These are phyloP conservation scores for Philaethria dido DNA, from an alignment of 2,888 invertebrate genomes.

Conservation along the genomic window DNA sequence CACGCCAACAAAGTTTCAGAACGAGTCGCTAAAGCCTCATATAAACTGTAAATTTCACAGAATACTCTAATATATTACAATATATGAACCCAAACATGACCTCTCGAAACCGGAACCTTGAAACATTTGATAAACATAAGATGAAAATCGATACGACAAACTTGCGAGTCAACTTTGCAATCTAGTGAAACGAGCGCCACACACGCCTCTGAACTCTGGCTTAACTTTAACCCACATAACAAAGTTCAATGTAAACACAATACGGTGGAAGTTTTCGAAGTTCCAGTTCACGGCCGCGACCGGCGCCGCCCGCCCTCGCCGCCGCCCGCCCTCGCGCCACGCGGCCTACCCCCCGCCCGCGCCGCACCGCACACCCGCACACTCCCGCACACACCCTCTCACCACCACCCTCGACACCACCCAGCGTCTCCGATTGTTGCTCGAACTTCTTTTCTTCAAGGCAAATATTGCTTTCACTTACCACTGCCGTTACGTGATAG, in stretches of 20 bases:
- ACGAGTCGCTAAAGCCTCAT: neutral
- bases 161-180: slow-evolving; percentile 79
- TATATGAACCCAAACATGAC: slow-evolving; percentile 43
- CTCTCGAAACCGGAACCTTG: slow-evolving; percentile 63
- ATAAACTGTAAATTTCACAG: slow-evolving; percentile 8
- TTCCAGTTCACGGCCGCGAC: slow-evolving; percentile 81
- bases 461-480: slow-evolving; percentile 34
- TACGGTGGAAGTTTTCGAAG: slow-evolving; percentile 80
- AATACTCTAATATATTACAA: slow-evolving; percentile 1
- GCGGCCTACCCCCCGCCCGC: slow-evolving; percentile 36
- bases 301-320: slow-evolving; percentile 50
- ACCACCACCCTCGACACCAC: slow-evolving; percentile 32
- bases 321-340: slow-evolving; percentile 32
- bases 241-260: slow-evolving; percentile 84
- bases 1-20: neutral
- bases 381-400: slow-evolving; percentile 12
- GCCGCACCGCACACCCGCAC: slow-evolving; percentile 43
- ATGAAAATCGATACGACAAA: slow-evolving; percentile 81
- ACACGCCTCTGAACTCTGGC: slow-evolving; percentile 80
- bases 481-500: slow-evolving; percentile 11
- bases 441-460: slow-evolving; percentile 32
- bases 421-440: slow-evolving; percentile 46
- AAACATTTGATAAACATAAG: slow-evolving; percentile 78
- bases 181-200: slow-evolving; percentile 75
- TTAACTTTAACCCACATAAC: slow-evolving; percentile 85